A percentile compares a stretch with the other conserved stretches of the same genome.
Evolutionary conservation across 2,113 vertebrate genomes (phyloP).

Genomic region (Pavo muticus): DNA sequence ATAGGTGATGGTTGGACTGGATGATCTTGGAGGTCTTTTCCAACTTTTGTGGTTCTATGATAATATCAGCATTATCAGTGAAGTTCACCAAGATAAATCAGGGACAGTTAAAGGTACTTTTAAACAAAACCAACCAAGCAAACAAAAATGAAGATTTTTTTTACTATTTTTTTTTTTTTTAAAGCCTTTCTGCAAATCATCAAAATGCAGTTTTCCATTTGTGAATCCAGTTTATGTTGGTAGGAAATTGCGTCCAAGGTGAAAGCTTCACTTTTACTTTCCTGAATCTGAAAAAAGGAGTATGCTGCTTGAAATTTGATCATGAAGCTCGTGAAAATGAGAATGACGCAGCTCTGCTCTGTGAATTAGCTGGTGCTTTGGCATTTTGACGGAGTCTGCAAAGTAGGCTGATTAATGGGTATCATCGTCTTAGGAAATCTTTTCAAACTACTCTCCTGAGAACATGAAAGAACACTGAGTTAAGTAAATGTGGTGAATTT

Average conservation of each 20-base stretch:
- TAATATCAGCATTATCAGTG: background rate
- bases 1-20: no score
- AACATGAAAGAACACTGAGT: background rate
- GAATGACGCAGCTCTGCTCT: background rate
- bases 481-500: slow-evolving; percentile 31
- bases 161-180: no score
- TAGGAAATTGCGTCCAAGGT: background rate
- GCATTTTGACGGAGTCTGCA: background rate
- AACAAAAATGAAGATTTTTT: background rate
- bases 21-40: no score
- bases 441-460: slow-evolving; percentile 11
- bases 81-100: background rate
- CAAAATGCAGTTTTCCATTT: background rate
- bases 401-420: background rate
- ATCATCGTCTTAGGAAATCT: background rate
- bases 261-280: background rate
- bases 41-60: no score
- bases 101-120: background rate
- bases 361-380: background rate
- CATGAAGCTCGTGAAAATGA: background rate
- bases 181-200: background rate
- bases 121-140: background rate
- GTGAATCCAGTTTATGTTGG: background rate
- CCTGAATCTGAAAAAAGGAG: background rate
- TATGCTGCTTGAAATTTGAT: background rate